Evolutionary conservation across 2,797 vertebrate species (phyloP).

Genomic region (Huso huso): DNA sequence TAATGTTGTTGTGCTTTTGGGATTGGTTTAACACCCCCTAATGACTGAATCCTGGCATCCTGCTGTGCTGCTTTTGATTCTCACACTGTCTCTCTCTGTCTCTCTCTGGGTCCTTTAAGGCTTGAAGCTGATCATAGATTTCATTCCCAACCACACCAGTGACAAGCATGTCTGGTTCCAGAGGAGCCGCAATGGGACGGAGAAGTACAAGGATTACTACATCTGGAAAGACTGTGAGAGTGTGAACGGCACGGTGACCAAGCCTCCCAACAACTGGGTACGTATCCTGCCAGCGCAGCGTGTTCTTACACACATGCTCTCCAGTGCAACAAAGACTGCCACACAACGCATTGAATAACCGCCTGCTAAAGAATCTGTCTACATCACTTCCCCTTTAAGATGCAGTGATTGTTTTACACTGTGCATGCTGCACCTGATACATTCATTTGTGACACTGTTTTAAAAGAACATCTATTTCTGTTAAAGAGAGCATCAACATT

Average conservation of each 20-base stretch:
- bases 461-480: too few relatives aligned
- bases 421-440: too few relatives aligned
- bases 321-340: background rate
- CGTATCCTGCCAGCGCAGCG: background rate
- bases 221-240: conserved; percentile 76
- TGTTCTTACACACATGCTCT: background rate
- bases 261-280: conserved; percentile 92
- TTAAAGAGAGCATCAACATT: too few relatives aligned
- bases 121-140: conserved; percentile 88
- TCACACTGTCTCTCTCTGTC: too few relatives aligned
- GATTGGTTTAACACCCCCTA: background rate
- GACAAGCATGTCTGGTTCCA: conserved; percentile 89
- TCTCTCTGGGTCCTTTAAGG: conserved; percentile 47
- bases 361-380: too few relatives aligned
- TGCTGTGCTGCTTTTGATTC: too few relatives aligned
- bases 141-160: conserved; percentile 95
- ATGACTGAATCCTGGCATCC: background rate
- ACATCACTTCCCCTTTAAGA: background rate
- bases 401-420: background rate
- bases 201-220: conserved; percentile 81
- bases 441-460: too few relatives aligned
- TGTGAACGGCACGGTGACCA: conserved; percentile 20
- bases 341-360: background rate
- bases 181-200: conserved; percentile 66
- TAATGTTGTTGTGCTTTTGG: too few relatives aligned